Base-by-base conservation (phyloP, 2,888 invertebrate species). In the Gari tellinella region DNA sequence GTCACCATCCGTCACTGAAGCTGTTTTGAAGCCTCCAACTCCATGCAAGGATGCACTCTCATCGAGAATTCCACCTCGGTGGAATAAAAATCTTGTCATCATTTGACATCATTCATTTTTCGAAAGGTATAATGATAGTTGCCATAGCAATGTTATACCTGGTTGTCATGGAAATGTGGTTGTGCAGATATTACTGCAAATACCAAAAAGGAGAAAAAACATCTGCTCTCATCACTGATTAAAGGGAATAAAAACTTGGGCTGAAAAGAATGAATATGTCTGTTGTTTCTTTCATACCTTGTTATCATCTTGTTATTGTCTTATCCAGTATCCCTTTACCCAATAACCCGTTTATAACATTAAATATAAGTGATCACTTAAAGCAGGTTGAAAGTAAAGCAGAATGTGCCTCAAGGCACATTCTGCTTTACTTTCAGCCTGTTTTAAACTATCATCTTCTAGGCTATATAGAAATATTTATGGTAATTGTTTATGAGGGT, bases 141-240 rank as follows among this genome's bases (percentile, higher is more conserved):
- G 73, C 73, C 58, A 63, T 70, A 72, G 72, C 78, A 70, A 67
- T 58, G 23, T 62, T 73, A 73, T 73, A 70, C 74, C 65, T 73
- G 67, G 58, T 78, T 72, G 76, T 80, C 80, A 76, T 74, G 82
- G 74, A 76, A 70, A 76, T 65, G 67, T 74, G 74, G 76, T 75
- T 79, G 73, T 81, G 77, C 77, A 81, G 83, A 80, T 83, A 83
- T 81, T 66, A 63, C 77, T 81, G 83, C 83, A 83, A 83, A 83
- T 83, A 81, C 83, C 83, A 76, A 73, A 64, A 69, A 31, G 31
- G 31, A 31, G 31, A 31, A 31, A 31, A 31, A 31, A 31, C 31
- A 63, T 69, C 73, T 73, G 73, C 69, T 73, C 73, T 72, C 70
- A 63, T 73, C 73, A 70, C 58, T 76, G 58, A 63, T 70, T 57